Evolutionary conservation across 2,113 vertebrate genomes (phyloP), one percentile per base, ranked within the genome.

Genomic region (Lampris megalopsis): DNA sequence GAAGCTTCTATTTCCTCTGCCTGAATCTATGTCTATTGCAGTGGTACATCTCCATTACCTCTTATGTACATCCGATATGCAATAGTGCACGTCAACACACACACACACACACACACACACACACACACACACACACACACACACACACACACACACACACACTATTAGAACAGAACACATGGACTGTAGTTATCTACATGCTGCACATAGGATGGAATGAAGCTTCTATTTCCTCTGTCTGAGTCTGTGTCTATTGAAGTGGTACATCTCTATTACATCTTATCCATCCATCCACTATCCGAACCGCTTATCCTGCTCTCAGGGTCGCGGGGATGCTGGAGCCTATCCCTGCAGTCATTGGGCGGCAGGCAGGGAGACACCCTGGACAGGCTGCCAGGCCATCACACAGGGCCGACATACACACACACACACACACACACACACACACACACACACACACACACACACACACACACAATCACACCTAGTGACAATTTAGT

Each of bases 41-140:
- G 65, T 7, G n/a, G 59, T 24, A 48, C 9, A 4, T 6, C 9
- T 42, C 9, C 11, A 9, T 9, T 13, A 24, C 59, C 38, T 59
- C 47, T 56, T 48, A 38, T 54, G 72, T n/a, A 47, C 37, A 4
- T 56, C 35, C 68, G 78, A 86, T 86, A 75, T 82, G 86, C 63
- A 78, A 66, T 67, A 67, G 62, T 35, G 42, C 3, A 4, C 35
- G 9, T 7, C 5, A 6, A 24, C 66, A 1, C 53, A 64, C 40
- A 40, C 52, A 56, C 57, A 65, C 73, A 53, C 50, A 64, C 61
- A 82, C 83, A 47, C 68, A 52, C 59, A 9, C 60, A 40, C 58
- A 52, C 36, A 63, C 8, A 54, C 58, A 8, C 50, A 4, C 35
- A 24, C 24, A 24, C 24, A 24, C 24, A 24, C 24, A 24, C 24